Evolutionary conservation across 92 coral and sea anemone species (phyloP).

Genomic region (Porites rus): DNA sequence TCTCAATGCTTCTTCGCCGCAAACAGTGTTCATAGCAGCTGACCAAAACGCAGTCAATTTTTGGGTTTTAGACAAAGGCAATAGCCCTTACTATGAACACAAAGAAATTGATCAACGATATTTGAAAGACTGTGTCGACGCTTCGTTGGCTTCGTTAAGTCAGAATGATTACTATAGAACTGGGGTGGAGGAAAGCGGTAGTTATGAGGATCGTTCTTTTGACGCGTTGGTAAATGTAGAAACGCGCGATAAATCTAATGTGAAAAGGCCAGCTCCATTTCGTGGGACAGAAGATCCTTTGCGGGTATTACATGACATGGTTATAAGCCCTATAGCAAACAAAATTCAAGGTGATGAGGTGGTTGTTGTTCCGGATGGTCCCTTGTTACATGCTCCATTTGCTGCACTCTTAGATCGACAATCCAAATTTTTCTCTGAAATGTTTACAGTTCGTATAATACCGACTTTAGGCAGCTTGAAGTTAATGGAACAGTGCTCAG

Average conservation of each 20-base stretch:
- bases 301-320: not conserved
- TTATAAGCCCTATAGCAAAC: slow-evolving; percentile 11
- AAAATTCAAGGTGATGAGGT: slow-evolving; percentile 4
- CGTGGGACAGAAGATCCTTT: not conserved
- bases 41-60: not conserved
- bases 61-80: not conserved
- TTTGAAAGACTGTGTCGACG: not conserved
- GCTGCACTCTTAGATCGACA: slow-evolving; percentile 11
- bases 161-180: not conserved
- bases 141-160: not conserved
- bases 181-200: not conserved
- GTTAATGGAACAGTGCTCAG: not conserved
- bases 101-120: not conserved
- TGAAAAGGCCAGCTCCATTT: not conserved
- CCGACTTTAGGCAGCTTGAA: slow-evolving; percentile 34
- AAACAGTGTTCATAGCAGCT: not conserved
- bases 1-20: not conserved
- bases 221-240: not conserved
- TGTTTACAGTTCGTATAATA: slow-evolving; percentile 19
- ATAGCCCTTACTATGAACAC: not conserved
- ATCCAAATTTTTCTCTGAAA: slow-evolving; percentile 1
- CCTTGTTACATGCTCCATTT: slow-evolving; percentile 26
- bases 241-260: not conserved
- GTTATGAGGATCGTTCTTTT: slow-evolving; percentile 5
- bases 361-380: slow-evolving; percentile 35